These are phyloP conservation scores for Polypterus senegalus DNA, from an alignment of 2,113 vertebrate genomes.

Conservation along the genomic window DNA sequence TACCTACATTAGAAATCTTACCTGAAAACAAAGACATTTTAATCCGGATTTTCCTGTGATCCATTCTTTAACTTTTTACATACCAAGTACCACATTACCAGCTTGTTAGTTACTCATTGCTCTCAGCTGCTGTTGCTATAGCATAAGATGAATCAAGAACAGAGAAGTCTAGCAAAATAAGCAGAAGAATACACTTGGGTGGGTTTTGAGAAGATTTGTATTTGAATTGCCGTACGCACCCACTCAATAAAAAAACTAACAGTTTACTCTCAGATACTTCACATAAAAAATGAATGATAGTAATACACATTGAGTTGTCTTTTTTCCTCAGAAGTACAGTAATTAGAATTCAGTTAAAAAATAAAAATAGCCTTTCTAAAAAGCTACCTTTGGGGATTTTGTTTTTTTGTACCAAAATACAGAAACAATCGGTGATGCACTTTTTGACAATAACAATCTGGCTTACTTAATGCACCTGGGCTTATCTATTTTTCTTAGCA, in stretches of 20 bases:
- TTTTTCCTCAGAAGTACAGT: background rate
- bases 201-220: constrained; percentile 2
- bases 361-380: background rate
- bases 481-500: no score
- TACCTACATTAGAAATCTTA: no score
- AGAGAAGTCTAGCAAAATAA: background rate
- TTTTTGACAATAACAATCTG: no score
- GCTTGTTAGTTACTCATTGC: no score
- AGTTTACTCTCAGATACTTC: background rate
- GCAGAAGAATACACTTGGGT: background rate
- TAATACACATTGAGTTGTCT: background rate
- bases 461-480: no score
- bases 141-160: background rate
- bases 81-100: no score
- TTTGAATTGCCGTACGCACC: constrained; percentile 1
- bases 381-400: no score
- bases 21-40: no score
- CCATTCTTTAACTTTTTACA: no score
- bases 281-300: background rate
- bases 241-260: background rate
- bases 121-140: background rate
- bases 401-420: no score
- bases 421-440: no score
- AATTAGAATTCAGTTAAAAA: background rate
- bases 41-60: no score